Base-by-base conservation (phyloP, 2,113 vertebrate species). In the Hippocampus comes region DNA sequence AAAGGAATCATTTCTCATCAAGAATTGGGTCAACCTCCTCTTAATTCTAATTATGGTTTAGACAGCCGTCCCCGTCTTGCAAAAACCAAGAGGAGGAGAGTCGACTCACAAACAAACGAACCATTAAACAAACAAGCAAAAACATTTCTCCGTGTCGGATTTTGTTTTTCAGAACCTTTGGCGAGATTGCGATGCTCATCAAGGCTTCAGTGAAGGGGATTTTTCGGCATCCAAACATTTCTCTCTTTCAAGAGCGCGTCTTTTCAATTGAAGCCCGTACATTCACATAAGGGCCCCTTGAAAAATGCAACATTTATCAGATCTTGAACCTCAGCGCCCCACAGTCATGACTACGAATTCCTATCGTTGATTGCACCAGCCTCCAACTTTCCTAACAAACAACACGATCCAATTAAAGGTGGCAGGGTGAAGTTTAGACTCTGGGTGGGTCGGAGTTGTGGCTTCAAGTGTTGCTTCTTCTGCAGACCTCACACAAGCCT, bases 231-330 rank as follows among this genome's bases (percentile, higher is more conserved):
- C 85, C 81, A 88, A 84, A 76, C 82, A 76, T 68, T 75, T 70
- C 74, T 73, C 76, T 68, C 72, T 70, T 76, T 84, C 83, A 73
- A 77, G 68, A 57, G 70, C 76, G 73, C 68, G 42, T 42, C 63
- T 85, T 87, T 83, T 86, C 82, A 87, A 86, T 49, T 84, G 80
- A 84, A 79, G 80, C 65, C 34, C 74, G 75, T 77, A 74, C 38
- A 80, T 84, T 78, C 67, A 82, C 68, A 82, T 68, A 56, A 57
- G 63, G 73, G 67, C 68, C 71, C 42, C 66, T 80, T 34, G 30
- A 34, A 49, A 86, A 78, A 79, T 82, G 55, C 71, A 48, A 67
- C 43, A 77, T 78, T 77, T 75, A 85, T 75, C 74, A 83, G 27
- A 53, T 73, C 41, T 61, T 59, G 56, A 70, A 73, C 75, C 42